Evolutionary conservation across 2,888 invertebrate genomes (phyloP), one percentile per base, ranked within the genome.

Genomic region (Drosophila greeni): DNA sequence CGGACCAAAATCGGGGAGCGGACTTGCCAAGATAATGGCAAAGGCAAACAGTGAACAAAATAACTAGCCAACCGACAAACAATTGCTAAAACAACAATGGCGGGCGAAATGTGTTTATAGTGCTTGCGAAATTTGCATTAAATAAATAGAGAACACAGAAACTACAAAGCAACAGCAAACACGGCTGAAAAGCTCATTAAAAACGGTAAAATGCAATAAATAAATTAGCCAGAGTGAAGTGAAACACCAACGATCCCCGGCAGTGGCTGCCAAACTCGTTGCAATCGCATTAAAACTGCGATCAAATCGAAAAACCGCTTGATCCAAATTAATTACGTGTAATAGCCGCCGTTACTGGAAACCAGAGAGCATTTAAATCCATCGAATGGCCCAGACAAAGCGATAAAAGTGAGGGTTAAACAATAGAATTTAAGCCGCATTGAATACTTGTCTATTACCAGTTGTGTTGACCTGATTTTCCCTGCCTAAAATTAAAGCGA

Each of bases 41-140:
- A 57, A 68, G 34, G 11, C 49, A 61, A 52, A 62, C 55, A 34
- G 34, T 37, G 36, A 34, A 53, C 12, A 42, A 49, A 59, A 16
- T 55, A 59, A 45, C 34, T 43, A 37, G 36, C 59, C 58, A 59
- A 36, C 60, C 34, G 29, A 39, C 45, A 37, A 70, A 66, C 62
- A 67, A 74, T 74, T 65, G 70, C 53, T 45, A 20, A 66, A 34
- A 51, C n/a, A 78, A 72, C 82, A 77, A 79, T 76, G 66, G 82
- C 73, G 69, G 73, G 55, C n/a, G 31, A 47, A 58, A 48, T 47
- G 45, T 58, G 48, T 53, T 51, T 54, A 47, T 62, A 18, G 39
- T 33, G 59, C 42, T 43, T 57, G 56, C 16, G 42, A 65, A 65
- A 79, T 82, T 78, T 76, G 71, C 82, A 76, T 79, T 71, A 60